Conservation (phyloP, 2,113 vertebrate genomes). For the Heteronetta atricapilla region DNA sequence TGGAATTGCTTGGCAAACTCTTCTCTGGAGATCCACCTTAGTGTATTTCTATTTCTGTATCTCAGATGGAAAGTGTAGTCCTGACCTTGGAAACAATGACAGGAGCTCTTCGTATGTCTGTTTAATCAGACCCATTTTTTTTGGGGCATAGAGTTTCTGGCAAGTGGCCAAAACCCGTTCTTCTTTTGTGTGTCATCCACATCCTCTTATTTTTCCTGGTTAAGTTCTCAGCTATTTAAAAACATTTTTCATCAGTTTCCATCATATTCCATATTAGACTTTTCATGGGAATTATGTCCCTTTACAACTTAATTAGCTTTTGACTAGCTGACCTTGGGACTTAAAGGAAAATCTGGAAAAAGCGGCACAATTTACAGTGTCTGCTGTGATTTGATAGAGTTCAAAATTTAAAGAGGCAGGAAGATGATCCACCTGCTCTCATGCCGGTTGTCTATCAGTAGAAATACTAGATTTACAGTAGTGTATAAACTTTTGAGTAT, state of each 20-base stretch:
- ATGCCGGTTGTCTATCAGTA: not conserved
- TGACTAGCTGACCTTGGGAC: conserved; percentile 5
- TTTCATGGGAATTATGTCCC: conserved; percentile 64
- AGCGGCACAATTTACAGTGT: not conserved
- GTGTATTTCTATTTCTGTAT: not conserved
- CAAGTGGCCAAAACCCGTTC: not conserved
- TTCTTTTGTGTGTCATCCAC: conserved; percentile 27
- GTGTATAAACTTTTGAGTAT: not conserved
- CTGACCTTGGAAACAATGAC: not conserved
- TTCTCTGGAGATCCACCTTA: conserved; percentile 40
- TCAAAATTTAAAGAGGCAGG: not conserved
- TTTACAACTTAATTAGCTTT: conserved; percentile 58
- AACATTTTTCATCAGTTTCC: conserved; percentile 47
- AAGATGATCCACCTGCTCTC: not conserved
- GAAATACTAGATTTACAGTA: not conserved
- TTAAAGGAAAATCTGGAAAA: conserved; percentile 17
- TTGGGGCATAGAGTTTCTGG: conserved; percentile 15
- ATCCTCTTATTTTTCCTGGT: conserved; percentile 46
- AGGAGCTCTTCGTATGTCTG: conserved; percentile 29
- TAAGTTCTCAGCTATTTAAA: conserved; percentile 19
- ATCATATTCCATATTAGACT: conserved; percentile 32
- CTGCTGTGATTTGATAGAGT: not conserved
- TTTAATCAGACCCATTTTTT: not conserved
- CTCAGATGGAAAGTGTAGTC: conserved; percentile 4
- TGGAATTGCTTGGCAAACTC: not conserved